Evolutionary conservation across 2,113 vertebrate species (phyloP).

Genomic region (Chionodraco myersi): DNA sequence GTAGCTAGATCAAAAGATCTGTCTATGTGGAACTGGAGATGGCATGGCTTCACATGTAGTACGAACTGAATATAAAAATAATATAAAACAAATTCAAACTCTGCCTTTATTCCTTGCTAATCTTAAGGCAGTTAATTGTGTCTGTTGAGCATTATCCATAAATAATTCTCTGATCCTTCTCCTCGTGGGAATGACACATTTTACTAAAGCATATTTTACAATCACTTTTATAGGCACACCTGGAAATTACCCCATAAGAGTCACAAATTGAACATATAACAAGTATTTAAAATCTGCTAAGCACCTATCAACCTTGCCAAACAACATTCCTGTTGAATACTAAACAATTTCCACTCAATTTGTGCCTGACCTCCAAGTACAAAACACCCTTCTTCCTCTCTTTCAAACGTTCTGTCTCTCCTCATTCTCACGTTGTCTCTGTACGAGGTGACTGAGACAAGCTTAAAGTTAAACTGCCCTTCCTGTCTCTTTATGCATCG

Average conservation of each 20-base stretch:
- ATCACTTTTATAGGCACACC: constrained; percentile 56
- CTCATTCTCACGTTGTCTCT: constrained; percentile 56
- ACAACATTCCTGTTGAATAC: constrained; percentile 26
- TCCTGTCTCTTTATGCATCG: constrained; percentile 6
- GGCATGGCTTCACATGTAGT: constrained; percentile 17
- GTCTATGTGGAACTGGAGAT: constrained; percentile 8
- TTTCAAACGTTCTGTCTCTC: constrained; percentile 27
- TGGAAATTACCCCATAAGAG: constrained; percentile 56
- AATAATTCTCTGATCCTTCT: constrained; percentile 41
- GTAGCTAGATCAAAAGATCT: constrained; percentile 23
- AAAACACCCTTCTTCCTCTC: constrained; percentile 3
- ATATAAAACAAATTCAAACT: constrained; percentile 26
- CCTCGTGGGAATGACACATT: constrained; percentile 17
- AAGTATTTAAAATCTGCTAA: constrained; percentile 47
- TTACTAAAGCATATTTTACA: constrained; percentile 53
- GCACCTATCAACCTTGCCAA: constrained; percentile 40
- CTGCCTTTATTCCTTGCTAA: constrained; percentile 16
- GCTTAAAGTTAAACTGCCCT: constrained; percentile 17
- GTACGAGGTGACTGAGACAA: constrained; percentile 31
- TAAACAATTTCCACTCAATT: constrained; percentile 12
- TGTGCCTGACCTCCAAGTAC: background rate
- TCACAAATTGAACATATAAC: constrained; percentile 56
- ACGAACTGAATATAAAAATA: constrained; percentile 5
- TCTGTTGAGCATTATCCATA: constrained; percentile 51
- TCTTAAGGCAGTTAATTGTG: constrained; percentile 11